Evolutionary conservation across 2,113 vertebrate genomes (phyloP), one percentile per base, ranked within the genome.

Genomic region (Charina bottae): DNA sequence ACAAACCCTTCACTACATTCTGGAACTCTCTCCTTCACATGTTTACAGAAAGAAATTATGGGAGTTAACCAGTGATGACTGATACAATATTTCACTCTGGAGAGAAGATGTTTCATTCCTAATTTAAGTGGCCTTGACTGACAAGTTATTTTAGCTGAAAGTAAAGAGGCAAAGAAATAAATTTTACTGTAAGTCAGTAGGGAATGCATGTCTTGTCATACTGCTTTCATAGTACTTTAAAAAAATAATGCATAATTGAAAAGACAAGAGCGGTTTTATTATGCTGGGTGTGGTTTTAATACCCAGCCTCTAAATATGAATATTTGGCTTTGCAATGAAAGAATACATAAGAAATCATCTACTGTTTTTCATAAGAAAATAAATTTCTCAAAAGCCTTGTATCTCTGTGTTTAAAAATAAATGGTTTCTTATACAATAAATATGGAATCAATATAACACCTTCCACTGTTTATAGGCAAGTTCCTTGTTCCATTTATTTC

Each of bases 201-300:
- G n/a, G 86, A 93, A 88, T 33, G 37, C 88, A 88, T 91, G 26
- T 9, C 49, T 90, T 94, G 90, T 49, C 17, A 90, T 21, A 64
- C 28, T 92, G 26, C 3, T 90, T 42, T 83, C 92, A 90, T 54
- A 33, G 85, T 94, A 10, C 78, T 8, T 93, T 87, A 88, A 89
- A 42, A 89, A 64, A 33, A 33, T 24, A 83, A 33, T 53, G 83
- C 24, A 1, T 88, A 94, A 93, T 24, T 94, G 93, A 89, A 94
- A 86, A 94, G 94, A 94, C 87, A 92, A 94, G 92, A 90, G 86
- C 93, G 94, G 93, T 95, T 93, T 94, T 95, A 89, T 59, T 96
- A 88, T 91, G 91, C 87, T 93, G 83, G 89, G 93, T 96, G 94
- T 94, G 93, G 93, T 96, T 96, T 72, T 96, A 95, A 93, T 96